Conservation (phyloP, 2,797 vertebrate genomes). For the Echeneis naucrates region DNA sequence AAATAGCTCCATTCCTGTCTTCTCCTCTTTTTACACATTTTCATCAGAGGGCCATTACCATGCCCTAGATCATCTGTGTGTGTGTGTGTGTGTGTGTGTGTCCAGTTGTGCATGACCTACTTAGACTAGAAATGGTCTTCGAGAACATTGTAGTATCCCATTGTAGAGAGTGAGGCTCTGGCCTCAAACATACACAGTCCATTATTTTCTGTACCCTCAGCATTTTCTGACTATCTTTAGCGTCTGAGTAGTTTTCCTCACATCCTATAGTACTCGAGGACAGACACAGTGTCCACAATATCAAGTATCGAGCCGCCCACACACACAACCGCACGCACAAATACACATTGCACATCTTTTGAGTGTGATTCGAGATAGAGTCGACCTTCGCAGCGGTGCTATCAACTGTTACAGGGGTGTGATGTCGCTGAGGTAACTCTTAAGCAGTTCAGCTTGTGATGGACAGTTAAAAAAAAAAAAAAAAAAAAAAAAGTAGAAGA, state of each 20-base stretch:
- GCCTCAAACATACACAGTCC: slow-evolving; percentile 51
- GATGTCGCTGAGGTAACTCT: neutral
- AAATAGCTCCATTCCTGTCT: slow-evolving; percentile 28
- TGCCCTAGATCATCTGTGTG: slow-evolving; percentile 30
- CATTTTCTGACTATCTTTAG: slow-evolving; percentile 53
- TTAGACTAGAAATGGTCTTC: slow-evolving; percentile 55
- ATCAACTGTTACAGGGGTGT: neutral
- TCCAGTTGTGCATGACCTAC: slow-evolving; percentile 53
- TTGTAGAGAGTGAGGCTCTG: slow-evolving; percentile 1
- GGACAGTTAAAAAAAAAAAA: neutral
- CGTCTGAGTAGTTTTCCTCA: slow-evolving; percentile 40
- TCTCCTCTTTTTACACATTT: slow-evolving; percentile 45
- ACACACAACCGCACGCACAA: neutral
- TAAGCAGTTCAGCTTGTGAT: neutral
- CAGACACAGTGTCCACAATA: slow-evolving; percentile 40
- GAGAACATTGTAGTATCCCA: slow-evolving; percentile 23
- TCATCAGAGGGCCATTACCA: slow-evolving; percentile 39
- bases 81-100: slow-evolving; percentile 6
- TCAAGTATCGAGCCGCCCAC: slow-evolving; percentile 10
- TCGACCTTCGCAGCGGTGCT: neutral
- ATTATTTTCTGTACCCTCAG: slow-evolving; percentile 51
- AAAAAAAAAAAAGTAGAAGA: neutral
- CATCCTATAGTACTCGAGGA: slow-evolving; percentile 53
- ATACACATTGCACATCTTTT: slow-evolving; percentile 7
- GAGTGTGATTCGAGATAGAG: neutral